Percentiles rank a stretch among this genome's conserved stretches.
phyloP scores from a whole-genome alignment of 2,888 invertebrate species.

The Acanthacorydalis orientalis region DNA sequence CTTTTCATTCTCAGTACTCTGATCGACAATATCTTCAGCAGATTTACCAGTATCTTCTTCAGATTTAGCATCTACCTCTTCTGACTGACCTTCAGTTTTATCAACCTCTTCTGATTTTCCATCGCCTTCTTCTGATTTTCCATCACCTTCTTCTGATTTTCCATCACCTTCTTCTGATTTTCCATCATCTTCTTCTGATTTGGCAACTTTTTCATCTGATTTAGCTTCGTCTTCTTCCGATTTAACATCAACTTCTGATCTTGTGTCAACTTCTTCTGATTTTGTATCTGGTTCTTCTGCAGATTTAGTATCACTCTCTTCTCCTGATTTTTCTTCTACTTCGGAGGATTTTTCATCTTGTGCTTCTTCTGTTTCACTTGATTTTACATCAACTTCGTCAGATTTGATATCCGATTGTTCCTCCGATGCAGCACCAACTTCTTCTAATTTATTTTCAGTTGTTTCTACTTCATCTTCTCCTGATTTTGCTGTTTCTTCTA shows the following conservation, averaged over 20 bases:
- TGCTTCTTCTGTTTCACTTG: slow-evolving; percentile 7
- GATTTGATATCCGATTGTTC: slow-evolving; percentile 3
- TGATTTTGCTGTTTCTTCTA: slow-evolving; percentile 15
- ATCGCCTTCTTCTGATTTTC: slow-evolving; percentile 10
- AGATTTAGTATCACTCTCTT: slow-evolving; percentile 8
- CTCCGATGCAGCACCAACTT: slow-evolving; percentile 2
- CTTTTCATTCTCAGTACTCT: slow-evolving; percentile 12
- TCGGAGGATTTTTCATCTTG: slow-evolving; percentile 11
- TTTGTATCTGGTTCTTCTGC: slow-evolving; percentile 17
- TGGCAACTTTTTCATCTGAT: slow-evolving; percentile 17
- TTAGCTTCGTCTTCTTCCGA: slow-evolving; percentile 11
- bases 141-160: slow-evolving; percentile 12
- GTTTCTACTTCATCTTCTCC: slow-evolving; percentile 7
- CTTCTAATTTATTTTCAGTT: not conserved
- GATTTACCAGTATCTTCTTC: slow-evolving; percentile 19
- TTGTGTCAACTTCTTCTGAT: slow-evolving; percentile 19
- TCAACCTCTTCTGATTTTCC: slow-evolving; percentile 16
- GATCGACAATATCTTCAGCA: slow-evolving; percentile 13
- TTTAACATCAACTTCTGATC: slow-evolving; percentile 10
- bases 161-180: slow-evolving; percentile 12
- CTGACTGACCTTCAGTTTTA: slow-evolving; percentile 11
- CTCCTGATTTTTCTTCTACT: slow-evolving; percentile 11
- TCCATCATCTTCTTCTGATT: slow-evolving; percentile 20
- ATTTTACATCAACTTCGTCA: slow-evolving; percentile 6
- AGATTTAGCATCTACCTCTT: slow-evolving; percentile 12